phyloP scores from a whole-genome alignment of 2,113 vertebrate species.

The Nesoenas mayeri region DNA sequence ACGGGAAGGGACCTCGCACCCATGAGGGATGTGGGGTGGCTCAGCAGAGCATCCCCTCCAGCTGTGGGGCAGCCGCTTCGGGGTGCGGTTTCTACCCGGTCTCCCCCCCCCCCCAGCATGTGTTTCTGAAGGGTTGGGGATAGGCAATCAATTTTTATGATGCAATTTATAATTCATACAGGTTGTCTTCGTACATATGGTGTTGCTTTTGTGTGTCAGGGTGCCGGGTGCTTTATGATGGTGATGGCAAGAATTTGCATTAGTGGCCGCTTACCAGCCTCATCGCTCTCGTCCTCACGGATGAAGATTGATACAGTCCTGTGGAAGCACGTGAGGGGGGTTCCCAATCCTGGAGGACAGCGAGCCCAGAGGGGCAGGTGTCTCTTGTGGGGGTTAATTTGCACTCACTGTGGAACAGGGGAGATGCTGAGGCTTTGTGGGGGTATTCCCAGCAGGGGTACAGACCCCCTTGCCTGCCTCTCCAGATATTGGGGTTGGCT shows the following conservation, averaged over 20 bases:
- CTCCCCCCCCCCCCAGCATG: rapidly evolving
- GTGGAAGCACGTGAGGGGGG: rapidly evolving
- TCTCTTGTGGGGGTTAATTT: not conserved
- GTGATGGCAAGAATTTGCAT: slow-evolving; percentile 44
- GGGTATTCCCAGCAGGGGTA: not conserved
- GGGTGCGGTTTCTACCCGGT: rapidly evolving
- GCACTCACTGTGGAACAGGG: rapidly evolving
- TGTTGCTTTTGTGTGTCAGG: slow-evolving; percentile 67
- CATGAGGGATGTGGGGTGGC: not conserved
- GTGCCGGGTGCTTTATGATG: slow-evolving; percentile 65
- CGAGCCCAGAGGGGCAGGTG: rapidly evolving
- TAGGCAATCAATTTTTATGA: slow-evolving; percentile 67
- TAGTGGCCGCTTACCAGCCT: slow-evolving; percentile 11
- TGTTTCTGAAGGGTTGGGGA: slow-evolving; percentile 4
- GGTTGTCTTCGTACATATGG: slow-evolving; percentile 73
- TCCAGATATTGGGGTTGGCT: rapidly evolving
- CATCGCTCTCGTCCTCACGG: slow-evolving; percentile 33
- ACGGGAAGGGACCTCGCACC: not conserved
- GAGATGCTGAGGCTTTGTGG: not conserved
- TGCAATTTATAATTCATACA: slow-evolving; percentile 68
- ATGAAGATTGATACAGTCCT: slow-evolving; percentile 7
- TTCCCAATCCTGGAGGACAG: rapidly evolving
- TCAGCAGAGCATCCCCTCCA: not conserved
- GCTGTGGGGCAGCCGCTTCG: rapidly evolving
- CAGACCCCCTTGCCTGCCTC: rapidly evolving